Conservation (phyloP, 2,113 vertebrate species). For the Burhinus oedicnemus region DNA sequence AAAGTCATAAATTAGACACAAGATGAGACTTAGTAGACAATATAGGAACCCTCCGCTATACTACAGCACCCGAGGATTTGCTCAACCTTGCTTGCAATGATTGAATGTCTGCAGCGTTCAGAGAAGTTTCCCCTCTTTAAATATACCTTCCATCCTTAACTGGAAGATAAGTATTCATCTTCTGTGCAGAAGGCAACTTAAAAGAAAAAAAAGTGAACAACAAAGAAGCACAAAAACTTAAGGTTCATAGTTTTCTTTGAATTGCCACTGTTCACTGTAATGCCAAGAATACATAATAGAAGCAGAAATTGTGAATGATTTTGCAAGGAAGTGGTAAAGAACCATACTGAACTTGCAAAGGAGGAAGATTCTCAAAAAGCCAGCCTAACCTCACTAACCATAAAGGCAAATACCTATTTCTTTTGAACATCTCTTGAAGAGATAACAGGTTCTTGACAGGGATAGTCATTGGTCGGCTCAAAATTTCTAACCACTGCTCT, state of each 20-base stretch:
- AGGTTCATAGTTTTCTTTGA: background rate
- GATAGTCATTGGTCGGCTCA: background rate
- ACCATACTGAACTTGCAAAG: background rate
- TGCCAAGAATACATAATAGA: background rate
- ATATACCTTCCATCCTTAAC: background rate
- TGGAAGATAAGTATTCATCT: background rate
- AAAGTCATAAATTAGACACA: background rate
- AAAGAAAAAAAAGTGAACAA: background rate
- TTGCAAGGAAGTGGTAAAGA: slow-evolving; percentile 35
- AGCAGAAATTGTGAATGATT: slow-evolving; percentile 11
- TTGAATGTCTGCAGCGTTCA: background rate
- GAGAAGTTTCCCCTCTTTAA: background rate
- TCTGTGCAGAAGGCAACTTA: background rate
- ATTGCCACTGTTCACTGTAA: background rate
- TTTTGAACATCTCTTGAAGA: background rate
- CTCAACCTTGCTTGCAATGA: background rate
- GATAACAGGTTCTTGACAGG: background rate
- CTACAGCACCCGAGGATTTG: background rate
- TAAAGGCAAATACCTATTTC: background rate
- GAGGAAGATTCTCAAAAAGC: background rate
- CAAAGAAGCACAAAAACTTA: background rate
- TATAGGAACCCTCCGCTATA: background rate
- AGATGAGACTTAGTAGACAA: background rate
- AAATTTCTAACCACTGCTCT: background rate
- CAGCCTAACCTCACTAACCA: background rate